Conservation (phyloP, 2,888 invertebrate species). For the Drosophila atroscutellata region DNA sequence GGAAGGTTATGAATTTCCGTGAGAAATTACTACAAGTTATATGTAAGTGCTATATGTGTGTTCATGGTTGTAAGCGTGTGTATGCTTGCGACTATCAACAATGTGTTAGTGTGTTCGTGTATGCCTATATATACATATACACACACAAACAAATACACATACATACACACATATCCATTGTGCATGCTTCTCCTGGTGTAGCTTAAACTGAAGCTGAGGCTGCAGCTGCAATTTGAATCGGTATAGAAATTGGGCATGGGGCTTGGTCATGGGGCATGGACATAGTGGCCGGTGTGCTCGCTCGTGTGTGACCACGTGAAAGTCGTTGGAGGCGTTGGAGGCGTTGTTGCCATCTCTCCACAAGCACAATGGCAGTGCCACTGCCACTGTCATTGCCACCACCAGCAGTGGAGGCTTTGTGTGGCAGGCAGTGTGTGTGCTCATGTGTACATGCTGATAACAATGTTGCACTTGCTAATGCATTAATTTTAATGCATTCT, state of each 20-base stretch:
- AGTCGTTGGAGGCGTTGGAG: slow-evolving; percentile 45
- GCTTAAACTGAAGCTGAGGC: slow-evolving; percentile 15
- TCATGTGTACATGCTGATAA: slow-evolving; percentile 79
- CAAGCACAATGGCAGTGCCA: slow-evolving; percentile 4
- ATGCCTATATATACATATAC: neutral
- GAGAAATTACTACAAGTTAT: slow-evolving; percentile 83
- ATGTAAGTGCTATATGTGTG: slow-evolving; percentile 57
- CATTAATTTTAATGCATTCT: slow-evolving; percentile 79
- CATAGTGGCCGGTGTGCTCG: slow-evolving; percentile 52
- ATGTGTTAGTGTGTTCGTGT: slow-evolving; percentile 6
- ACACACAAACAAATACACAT: neutral
- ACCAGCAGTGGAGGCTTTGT: neutral
- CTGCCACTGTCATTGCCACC: slow-evolving; percentile 1
- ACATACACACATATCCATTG: slow-evolving; percentile 9
- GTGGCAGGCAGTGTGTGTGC: slow-evolving; percentile 55
- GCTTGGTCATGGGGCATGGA: neutral
- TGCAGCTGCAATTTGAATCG: slow-evolving; percentile 49
- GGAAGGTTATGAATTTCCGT: slow-evolving; percentile 84
- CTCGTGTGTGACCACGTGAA: slow-evolving; percentile 79
- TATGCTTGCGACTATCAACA: slow-evolving; percentile 1
- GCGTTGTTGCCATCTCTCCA: slow-evolving; percentile 27
- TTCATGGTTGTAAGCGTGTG: slow-evolving; percentile 10
- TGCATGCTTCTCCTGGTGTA: slow-evolving; percentile 34
- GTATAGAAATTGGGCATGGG: slow-evolving; percentile 31
- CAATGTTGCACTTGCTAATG: slow-evolving; percentile 80